Base-by-base conservation (phyloP, 2,797 vertebrate species). In the Megaceryle alcyon region DNA sequence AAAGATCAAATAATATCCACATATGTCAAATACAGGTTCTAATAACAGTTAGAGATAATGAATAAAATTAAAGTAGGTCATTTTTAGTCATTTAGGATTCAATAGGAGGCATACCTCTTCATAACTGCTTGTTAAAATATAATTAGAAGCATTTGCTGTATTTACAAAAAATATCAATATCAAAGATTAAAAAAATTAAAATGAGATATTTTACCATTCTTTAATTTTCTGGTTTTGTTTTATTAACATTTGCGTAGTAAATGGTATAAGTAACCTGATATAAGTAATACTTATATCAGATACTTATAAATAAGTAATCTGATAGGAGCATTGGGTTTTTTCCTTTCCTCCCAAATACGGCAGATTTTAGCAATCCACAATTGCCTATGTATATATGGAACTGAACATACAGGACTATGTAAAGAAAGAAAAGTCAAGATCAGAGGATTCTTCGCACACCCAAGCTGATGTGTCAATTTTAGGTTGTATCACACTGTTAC, bases 1-100 rank as follows among this genome's bases (percentile, higher is more conserved):
- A 98, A 98, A 98, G 98, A 98, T 98, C 98, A 98, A 98, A 98
- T 98, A 98, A 97, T 97, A 97, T 98, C 94, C 97, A 97, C 92
- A 96, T 97, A 97, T 98, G 98, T 98, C 98, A 98, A 96, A 98
- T 98, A 97, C 97, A 98, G 95, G 95, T 98, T 97, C 97, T 98
- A 98, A 98, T 98, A 97, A 97, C 96, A 96, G 92, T 97, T 98
- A 98, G 92, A 98, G 97, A 98, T 97, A 98, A 98, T 98, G 97
- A 98, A 98, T 98, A 98, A 97, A 98, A 98, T 98, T 98, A 98
- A 98, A 98, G 96, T 98, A 98, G 97, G 97, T 98, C 97, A 98
- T 96, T 97, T 98, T 97, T 97, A 97, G 92, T 97, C 96, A 97
- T 97, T 98, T 98, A 98, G 92, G 97, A 98, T 98, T 96, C 97